Conservation (phyloP, 2,888 invertebrate genomes). For the Lasiommata megera region DNA sequence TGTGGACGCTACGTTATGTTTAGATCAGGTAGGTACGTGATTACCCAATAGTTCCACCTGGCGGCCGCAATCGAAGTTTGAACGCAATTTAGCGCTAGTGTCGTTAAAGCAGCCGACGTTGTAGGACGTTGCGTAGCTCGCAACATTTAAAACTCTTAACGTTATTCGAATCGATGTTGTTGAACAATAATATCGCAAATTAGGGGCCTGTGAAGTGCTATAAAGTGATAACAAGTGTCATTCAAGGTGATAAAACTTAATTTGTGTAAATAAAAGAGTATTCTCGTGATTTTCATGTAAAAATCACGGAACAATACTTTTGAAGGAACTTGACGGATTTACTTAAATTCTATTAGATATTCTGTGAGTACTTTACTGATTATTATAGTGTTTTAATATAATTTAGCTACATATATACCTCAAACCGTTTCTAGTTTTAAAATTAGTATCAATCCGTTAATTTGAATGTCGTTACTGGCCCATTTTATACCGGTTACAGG, state of each 20-base stretch:
- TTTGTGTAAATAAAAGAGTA: slow-evolving; percentile 46
- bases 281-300: slow-evolving; percentile 61
- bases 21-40: slow-evolving; percentile 17
- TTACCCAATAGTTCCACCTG: slow-evolving; percentile 32
- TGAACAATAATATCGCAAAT: slow-evolving; percentile 42
- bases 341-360: slow-evolving; percentile 54
- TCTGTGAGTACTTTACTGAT: slow-evolving; percentile 39
- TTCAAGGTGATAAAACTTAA: slow-evolving; percentile 37
- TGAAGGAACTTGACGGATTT: slow-evolving; percentile 67
- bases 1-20: slow-evolving; percentile 12
- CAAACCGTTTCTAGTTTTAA: neutral
- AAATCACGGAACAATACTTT: slow-evolving; percentile 66
- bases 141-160: slow-evolving; percentile 56
- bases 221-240: slow-evolving; percentile 50
- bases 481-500: slow-evolving; percentile 24
- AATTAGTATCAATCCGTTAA: slow-evolving; percentile 24
- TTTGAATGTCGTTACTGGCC: slow-evolving; percentile 25
- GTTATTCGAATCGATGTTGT: slow-evolving; percentile 56
- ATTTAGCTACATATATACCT: neutral
- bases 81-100: slow-evolving; percentile 53
- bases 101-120: slow-evolving; percentile 44
- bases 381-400: slow-evolving; percentile 42
- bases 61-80: slow-evolving; percentile 24
- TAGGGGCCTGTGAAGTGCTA: slow-evolving; percentile 54
- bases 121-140: slow-evolving; percentile 36